A percentile compares a stretch with the other conserved stretches of the same genome.
These are phyloP conservation scores for Malurus melanocephalus DNA, from an alignment of 2,113 vertebrate species.

Conservation along the genomic window DNA sequence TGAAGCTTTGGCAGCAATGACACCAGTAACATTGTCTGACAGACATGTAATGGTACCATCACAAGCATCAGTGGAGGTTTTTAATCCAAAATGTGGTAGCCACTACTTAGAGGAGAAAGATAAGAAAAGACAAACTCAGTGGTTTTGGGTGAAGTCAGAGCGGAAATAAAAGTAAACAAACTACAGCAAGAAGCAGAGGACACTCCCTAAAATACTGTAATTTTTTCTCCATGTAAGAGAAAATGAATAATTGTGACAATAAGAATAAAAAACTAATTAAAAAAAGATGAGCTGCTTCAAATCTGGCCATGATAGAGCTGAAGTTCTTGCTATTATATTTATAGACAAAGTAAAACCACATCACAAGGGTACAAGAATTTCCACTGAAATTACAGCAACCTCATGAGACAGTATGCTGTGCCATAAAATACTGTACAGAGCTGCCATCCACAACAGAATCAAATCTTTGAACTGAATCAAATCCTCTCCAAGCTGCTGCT, in stretches of 20 bases:
- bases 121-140: neutral
- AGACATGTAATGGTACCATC: neutral
- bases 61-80: neutral
- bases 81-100: neutral
- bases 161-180: neutral
- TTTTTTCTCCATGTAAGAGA: neutral
- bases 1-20: neutral
- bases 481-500: neutral
- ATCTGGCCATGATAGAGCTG: slow-evolving; percentile 9
- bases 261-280: slow-evolving; percentile 53
- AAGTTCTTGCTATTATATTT: slow-evolving; percentile 58
- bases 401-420: slow-evolving; percentile 39
- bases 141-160: neutral
- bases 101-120: neutral
- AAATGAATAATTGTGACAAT: slow-evolving; percentile 35
- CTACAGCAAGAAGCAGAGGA: neutral
- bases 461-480: slow-evolving; percentile 1
- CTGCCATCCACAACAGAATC: slow-evolving; percentile 26
- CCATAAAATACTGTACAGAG: slow-evolving; percentile 36
- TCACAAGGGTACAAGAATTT: slow-evolving; percentile 53
- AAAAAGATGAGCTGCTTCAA: slow-evolving; percentile 48
- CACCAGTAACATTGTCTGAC: neutral
- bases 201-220: neutral
- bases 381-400: slow-evolving; percentile 53
- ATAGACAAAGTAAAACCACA: slow-evolving; percentile 65